Evolutionary conservation across 2,888 invertebrate genomes (phyloP).

Genomic region (Xylota sylvarum): DNA sequence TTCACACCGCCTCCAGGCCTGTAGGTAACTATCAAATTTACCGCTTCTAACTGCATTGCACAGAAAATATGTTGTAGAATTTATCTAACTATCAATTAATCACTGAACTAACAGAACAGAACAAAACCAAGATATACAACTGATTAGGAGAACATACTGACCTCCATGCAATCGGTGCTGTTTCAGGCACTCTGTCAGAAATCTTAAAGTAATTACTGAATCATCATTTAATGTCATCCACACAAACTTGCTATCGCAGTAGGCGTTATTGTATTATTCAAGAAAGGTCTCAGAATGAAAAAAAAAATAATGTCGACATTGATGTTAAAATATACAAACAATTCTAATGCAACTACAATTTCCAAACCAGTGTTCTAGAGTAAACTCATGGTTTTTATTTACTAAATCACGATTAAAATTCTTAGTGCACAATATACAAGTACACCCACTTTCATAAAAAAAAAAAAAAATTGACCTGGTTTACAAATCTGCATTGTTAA

Average conservation of each 20-base stretch:
- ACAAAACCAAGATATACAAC: constrained; percentile 4
- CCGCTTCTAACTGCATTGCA: constrained; percentile 8
- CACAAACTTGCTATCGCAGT: not conserved
- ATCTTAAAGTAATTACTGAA: constrained; percentile 1
- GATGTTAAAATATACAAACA: no score
- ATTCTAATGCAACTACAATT: no score
- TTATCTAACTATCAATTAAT: constrained; percentile 11
- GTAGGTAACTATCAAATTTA: not conserved
- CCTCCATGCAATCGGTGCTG: not conserved
- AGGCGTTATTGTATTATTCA: not conserved
- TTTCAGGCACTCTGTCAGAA: not conserved
- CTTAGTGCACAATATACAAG: no score
- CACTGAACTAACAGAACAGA: not conserved
- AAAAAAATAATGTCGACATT: no score
- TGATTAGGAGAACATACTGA: not conserved
- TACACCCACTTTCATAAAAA: no score
- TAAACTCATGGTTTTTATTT: no score
- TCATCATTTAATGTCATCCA: not conserved
- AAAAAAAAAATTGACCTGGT: constrained; percentile 30
- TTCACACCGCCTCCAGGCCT: not conserved
- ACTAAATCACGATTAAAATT: not conserved
- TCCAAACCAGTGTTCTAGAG: no score
- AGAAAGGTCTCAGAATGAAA: not conserved
- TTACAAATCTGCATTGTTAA: constrained; percentile 2
- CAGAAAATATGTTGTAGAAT: not conserved